phyloP scores from a whole-genome alignment of 1,140 invertebrate species.

The Monochamus saltuarius region DNA sequence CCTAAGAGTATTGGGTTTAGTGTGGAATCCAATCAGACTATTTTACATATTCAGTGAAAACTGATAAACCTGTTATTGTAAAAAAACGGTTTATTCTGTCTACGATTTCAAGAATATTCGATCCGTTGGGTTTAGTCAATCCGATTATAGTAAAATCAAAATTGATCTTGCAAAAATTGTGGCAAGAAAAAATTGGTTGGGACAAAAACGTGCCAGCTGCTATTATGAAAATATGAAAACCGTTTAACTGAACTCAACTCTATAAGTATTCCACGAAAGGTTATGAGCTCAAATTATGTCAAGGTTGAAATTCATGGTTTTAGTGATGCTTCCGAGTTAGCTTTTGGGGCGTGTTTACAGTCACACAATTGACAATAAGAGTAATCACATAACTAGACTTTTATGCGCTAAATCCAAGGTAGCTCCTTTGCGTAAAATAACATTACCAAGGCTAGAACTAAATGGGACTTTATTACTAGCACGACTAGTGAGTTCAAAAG shows the following conservation, averaged over 20 bases:
- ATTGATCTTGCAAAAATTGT: no score
- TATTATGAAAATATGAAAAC: no score
- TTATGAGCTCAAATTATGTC: not conserved
- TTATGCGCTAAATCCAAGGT: slow-evolving; percentile 39
- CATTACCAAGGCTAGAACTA: slow-evolving; percentile 36
- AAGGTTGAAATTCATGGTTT: slow-evolving; percentile 35
- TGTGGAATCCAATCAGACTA: no score
- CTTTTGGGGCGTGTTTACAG: slow-evolving; percentile 43
- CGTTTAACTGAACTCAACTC: not conserved
- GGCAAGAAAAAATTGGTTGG: no score
- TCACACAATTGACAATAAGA: slow-evolving; percentile 17
- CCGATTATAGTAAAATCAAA: no score
- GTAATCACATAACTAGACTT: slow-evolving; percentile 22
- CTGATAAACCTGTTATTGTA: no score
- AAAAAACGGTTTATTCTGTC: no score
- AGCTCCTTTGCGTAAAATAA: slow-evolving; percentile 36
- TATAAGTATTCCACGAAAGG: not conserved
- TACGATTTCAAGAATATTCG: no score
- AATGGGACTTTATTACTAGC: slow-evolving; percentile 33
- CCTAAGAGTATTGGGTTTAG: no score
- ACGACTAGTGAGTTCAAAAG: slow-evolving; percentile 10
- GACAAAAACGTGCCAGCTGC: no score
- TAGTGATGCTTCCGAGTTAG: slow-evolving; percentile 43
- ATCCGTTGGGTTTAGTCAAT: no score
- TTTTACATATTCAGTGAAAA: no score